phyloP scores from a whole-genome alignment of 2,888 invertebrate genomes.

The Zonitis immaculata region DNA sequence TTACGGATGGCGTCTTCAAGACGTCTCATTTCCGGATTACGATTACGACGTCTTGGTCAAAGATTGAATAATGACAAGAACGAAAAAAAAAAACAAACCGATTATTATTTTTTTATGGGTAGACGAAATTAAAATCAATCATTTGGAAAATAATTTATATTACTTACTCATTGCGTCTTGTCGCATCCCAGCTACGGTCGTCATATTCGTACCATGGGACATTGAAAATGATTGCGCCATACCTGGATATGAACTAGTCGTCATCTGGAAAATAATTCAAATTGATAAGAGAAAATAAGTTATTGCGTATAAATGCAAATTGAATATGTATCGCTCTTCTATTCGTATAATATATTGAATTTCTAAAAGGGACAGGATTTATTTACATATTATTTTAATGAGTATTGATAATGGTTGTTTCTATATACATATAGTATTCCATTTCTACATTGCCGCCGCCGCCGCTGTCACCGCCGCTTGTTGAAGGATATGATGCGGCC shows the following conservation, averaged over 20 bases:
- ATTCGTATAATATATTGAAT: slow-evolving; percentile 12
- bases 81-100: neutral
- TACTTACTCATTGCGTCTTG: slow-evolving; percentile 78
- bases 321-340: neutral
- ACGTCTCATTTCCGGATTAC: slow-evolving; percentile 45
- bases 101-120: neutral
- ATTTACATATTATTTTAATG: slow-evolving; percentile 30
- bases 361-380: slow-evolving; percentile 13
- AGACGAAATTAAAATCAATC: neutral
- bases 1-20: slow-evolving; percentile 44
- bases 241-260: slow-evolving; percentile 82
- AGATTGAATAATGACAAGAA: slow-evolving; percentile 6
- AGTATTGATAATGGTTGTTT: neutral
- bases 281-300: neutral
- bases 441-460: neutral
- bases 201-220: slow-evolving; percentile 91
- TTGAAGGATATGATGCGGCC: slow-evolving; percentile 25
- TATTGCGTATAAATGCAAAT: neutral
- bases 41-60: slow-evolving; percentile 38
- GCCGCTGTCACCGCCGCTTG: slow-evolving; percentile 10
- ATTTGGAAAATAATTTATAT: neutral
- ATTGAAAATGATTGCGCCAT: slow-evolving; percentile 95
- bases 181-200: slow-evolving; percentile 80
- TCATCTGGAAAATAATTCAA: slow-evolving; percentile 72
- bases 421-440: neutral